Evolutionary conservation across 2,797 vertebrate species (phyloP), one percentile per base, ranked within the genome.

Genomic region (Sebastes cheni): DNA sequence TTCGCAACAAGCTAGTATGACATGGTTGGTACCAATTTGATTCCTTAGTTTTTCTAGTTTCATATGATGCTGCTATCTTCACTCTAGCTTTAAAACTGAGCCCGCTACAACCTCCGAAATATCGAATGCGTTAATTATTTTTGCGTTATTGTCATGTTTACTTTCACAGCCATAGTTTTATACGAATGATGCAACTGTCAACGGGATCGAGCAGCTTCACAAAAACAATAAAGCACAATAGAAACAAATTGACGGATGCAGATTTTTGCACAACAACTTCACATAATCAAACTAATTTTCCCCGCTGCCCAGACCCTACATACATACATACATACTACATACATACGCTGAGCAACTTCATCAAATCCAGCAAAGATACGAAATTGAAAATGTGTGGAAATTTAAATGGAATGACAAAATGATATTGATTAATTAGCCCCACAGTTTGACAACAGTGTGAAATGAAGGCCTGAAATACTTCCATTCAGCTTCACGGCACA

Each of bases 371-470:
- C 11, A 1, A 27, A 72, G 54, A 81, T 75, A 70, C 23, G 52
- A 68, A 66, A 75, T 70, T 12, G 9, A 66, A 74, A 86, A 76
- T 59, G 61, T 78, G 69, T 55, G 2, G 2, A 66, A 55, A 84
- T 82, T 56, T 61, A 67, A 88, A 78, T 78, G 68, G 29, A 76
- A 79, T 16, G 58, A 79, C 77, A 79, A 81, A 75, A 66, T 84
- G 60, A 73, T 66, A 74, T 74, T 81, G 46, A 83, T 78, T 67
- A 85, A 91, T 89, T 87, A 83, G 52, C 64, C 30, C 62, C 50
- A 52, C 69, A 79, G 81, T 82, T 86, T 80, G 77, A 84, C 84
- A 81, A 58, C 18, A 58, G 46, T 73, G 68, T 81, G 65, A 79
- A 86, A 85, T 65, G 30, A 86, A 77, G 71, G 70, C 55, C 76